These are phyloP conservation scores for Andrena bucephala DNA, from an alignment of 2,888 invertebrate species.

Conservation along the genomic window DNA sequence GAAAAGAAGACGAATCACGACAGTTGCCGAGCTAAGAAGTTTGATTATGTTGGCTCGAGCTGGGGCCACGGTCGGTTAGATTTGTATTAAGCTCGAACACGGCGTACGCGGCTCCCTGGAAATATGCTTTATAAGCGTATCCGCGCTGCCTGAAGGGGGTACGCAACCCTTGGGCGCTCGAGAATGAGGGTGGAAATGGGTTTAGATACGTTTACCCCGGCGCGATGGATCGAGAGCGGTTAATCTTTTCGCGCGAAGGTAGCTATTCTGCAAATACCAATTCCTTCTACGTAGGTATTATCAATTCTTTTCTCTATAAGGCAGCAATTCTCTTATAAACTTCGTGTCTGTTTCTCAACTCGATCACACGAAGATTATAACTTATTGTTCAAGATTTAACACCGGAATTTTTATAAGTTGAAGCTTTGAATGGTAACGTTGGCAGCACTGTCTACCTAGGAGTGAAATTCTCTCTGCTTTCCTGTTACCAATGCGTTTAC, in stretches of 20 bases:
- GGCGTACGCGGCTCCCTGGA: constrained; percentile 1
- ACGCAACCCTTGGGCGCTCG: constrained; percentile 12
- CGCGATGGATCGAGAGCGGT: constrained; percentile 27
- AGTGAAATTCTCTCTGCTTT: too few species aligned
- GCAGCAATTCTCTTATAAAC: background rate
- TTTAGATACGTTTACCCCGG: constrained; percentile 13
- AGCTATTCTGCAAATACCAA: too few species aligned
- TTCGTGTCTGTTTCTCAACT: background rate
- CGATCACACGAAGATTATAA: too few species aligned
- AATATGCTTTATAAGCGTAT: constrained; percentile 59
- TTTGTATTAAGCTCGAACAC: constrained; percentile 49
- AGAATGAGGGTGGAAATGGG: constrained; percentile 35
- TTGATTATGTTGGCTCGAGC: constrained; percentile 58
- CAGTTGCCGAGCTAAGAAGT: constrained; percentile 63
- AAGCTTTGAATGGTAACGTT: too few species aligned
- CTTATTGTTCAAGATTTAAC: too few species aligned
- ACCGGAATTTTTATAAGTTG: too few species aligned
- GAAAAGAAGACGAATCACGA: constrained; percentile 64
- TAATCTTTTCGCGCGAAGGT: constrained; percentile 27
- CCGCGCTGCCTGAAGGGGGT: constrained; percentile 17
- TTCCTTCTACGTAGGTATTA: too few species aligned
- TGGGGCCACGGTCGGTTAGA: constrained; percentile 53
- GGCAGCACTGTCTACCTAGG: too few species aligned
- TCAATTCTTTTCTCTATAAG: background rate
- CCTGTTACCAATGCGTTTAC: background rate